Percentiles rank a stretch among this genome's conserved stretches.
Evolutionary conservation across 2,888 invertebrate genomes (phyloP).

Genomic region (Ochropacha duplaris): DNA sequence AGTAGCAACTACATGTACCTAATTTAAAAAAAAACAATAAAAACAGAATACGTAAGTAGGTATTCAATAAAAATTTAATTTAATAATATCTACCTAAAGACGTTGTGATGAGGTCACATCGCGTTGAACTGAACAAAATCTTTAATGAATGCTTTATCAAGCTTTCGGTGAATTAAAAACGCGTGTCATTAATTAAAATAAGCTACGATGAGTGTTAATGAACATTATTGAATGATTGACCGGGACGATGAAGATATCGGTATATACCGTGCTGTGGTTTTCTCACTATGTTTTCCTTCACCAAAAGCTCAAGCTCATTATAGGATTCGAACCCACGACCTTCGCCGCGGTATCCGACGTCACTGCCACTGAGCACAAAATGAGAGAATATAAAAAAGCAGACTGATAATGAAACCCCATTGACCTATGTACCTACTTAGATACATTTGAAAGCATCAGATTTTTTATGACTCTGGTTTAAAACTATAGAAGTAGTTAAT

Average conservation of each 20-base stretch:
- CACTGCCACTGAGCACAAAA: too few relatives aligned
- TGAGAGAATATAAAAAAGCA: too few relatives aligned
- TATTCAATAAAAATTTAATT: conserved; percentile 10
- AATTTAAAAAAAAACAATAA: conserved; percentile 13
- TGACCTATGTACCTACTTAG: not conserved
- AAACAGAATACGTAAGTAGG: too few relatives aligned
- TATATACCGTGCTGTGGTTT: too few relatives aligned
- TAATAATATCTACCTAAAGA: conserved; percentile 17
- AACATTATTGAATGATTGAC: conserved; percentile 25
- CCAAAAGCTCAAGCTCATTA: too few relatives aligned
- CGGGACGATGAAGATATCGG: conserved; percentile 22
- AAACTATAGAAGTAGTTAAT: too few relatives aligned
- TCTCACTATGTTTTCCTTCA: too few relatives aligned
- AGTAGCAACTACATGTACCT: too few relatives aligned
- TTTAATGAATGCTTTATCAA: conserved; percentile 35
- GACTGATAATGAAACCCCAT: too few relatives aligned
- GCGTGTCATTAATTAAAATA: conserved; percentile 55
- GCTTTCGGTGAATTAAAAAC: conserved; percentile 24
- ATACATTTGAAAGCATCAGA: conserved; percentile 5
- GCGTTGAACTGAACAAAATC: conserved; percentile 27
- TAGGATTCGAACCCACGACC: too few relatives aligned
- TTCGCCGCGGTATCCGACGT: too few relatives aligned
- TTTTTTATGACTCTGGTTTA: too few relatives aligned
- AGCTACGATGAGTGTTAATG: conserved; percentile 27
- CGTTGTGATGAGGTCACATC: conserved; percentile 30